Evolutionary conservation across 2,888 invertebrate species (phyloP).

Genomic region (Thyatira batis): DNA sequence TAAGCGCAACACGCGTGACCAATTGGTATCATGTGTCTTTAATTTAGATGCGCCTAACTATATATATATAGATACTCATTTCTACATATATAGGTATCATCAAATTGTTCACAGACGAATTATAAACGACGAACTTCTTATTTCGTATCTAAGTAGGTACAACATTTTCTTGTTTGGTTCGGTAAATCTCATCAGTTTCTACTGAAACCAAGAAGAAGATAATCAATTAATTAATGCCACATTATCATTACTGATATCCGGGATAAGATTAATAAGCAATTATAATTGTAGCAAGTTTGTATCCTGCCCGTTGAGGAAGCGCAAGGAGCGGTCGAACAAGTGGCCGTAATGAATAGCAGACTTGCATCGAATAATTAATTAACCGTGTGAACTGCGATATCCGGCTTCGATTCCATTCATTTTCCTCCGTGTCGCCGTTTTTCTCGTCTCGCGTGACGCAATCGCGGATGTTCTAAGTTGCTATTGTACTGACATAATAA

Average conservation of each 20-base stretch:
- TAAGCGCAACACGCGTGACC: slow-evolving; percentile 68
- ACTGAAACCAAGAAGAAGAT: too few species aligned
- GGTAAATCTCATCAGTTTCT: too few species aligned
- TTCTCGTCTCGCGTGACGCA: slow-evolving; percentile 70
- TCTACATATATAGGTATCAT: neutral
- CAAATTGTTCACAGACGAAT: neutral
- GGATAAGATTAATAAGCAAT: slow-evolving; percentile 46
- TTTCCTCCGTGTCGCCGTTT: slow-evolving; percentile 66
- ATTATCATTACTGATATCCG: slow-evolving; percentile 18
- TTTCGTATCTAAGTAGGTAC: too few species aligned
- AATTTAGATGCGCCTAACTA: slow-evolving; percentile 45
- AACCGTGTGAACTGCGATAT: slow-evolving; percentile 72
- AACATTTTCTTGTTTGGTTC: too few species aligned
- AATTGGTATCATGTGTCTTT: slow-evolving; percentile 59
- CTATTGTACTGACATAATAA: slow-evolving; percentile 42
- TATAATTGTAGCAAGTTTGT: slow-evolving; percentile 59
- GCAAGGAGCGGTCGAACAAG: slow-evolving; percentile 48
- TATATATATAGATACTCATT: neutral
- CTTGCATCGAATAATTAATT: slow-evolving; percentile 47
- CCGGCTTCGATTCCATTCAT: slow-evolving; percentile 74
- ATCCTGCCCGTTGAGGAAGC: slow-evolving; percentile 65
- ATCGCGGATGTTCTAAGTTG: slow-evolving; percentile 61
- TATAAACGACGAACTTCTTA: too few species aligned
- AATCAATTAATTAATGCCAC: neutral
- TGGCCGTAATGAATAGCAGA: slow-evolving; percentile 30